Evolutionary conservation across 2,888 invertebrate genomes (phyloP), one percentile per base, ranked within the genome.

Genomic region (Harpalus rubripes): DNA sequence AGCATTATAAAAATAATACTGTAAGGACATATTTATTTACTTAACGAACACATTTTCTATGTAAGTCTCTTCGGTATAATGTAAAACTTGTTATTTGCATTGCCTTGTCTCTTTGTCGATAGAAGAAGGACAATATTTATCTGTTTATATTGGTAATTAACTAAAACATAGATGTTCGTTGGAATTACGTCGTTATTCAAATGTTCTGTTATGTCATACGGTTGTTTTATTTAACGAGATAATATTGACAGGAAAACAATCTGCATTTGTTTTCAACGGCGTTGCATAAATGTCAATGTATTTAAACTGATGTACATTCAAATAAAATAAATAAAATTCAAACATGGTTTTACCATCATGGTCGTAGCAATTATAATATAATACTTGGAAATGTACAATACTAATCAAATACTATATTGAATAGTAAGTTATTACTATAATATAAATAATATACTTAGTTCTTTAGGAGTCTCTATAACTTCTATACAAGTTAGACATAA

Each of bases 161-260:
- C 58, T 26, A 61, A 32, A 32, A 59, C 78, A 56, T 78, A n/a
- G 39, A 68, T 68, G 68, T 68, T 68, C 68, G 68, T 68, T 68
- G 26, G 39, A 68, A 68, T 39, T 32, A 39, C 68, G 68, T 68
- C 68, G 68, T 68, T 68, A 68, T 68, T 68, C 39, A 39, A 68
- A 78, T 78, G 78, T 78, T 58, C 78, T 79, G 79, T 79, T 79
- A 79, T 79, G 58, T 58, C 79, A 59, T 74, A 74, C 72, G 72
- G 72, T 74, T 74, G 44, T 74, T 74, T 74, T 74, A 74, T 74
- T 74, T 74, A 16, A 41, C 68, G 39, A 26, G 26, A 39, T 68
- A 68, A 68, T 68, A 68, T 68, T 68, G 26, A 32, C 68, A 39
- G 7, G 68, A 68, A 39, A 15, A 68, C 68, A 39, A 39, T 32